Evolutionary conservation across 53 echinoderm and acorn worm species (phyloP).

Genomic region (Henricia sp.): DNA sequence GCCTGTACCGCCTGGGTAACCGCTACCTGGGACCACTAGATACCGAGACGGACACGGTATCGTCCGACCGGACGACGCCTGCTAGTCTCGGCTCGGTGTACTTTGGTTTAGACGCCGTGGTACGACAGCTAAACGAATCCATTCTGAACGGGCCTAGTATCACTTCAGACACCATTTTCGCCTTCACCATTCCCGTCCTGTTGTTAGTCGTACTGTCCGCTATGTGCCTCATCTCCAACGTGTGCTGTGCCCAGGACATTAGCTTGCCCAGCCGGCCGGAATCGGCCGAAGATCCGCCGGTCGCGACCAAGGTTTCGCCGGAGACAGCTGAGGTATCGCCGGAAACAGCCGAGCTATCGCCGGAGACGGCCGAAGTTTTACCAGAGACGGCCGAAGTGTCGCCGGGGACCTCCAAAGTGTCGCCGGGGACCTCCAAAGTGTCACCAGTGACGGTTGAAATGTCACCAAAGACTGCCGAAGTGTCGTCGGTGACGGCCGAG

Average conservation of each 20-base stretch:
- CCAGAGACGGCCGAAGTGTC: no score
- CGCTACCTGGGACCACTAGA: constrained; percentile 21
- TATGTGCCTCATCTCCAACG: constrained; percentile 92
- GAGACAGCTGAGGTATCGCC: no score
- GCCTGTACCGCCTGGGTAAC: constrained; percentile 65
- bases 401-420: no score
- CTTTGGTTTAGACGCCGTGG: constrained; percentile 65
- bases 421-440: no score
- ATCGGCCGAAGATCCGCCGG: no score
- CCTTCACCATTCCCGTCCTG: constrained; percentile 69
- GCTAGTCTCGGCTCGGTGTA: constrained; percentile 46
- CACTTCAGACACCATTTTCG: constrained; percentile 67
- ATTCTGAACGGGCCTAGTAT: constrained; percentile 82
- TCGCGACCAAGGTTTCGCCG: no score
- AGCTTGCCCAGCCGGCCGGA: not conserved
- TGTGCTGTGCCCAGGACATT: constrained; percentile 70
- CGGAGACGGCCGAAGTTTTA: no score
- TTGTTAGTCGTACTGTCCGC: constrained; percentile 56
- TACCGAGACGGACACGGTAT: no score
- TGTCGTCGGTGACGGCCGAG: no score
- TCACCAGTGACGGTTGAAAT: no score
- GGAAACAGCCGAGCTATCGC: no score
- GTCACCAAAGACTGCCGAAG: no score
- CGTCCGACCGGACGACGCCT: not conserved
- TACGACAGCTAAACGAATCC: constrained; percentile 63